These are phyloP conservation scores for Melanotaenia pygmaea DNA, from an alignment of 2,797 vertebrate species.

Conservation along the genomic window DNA sequence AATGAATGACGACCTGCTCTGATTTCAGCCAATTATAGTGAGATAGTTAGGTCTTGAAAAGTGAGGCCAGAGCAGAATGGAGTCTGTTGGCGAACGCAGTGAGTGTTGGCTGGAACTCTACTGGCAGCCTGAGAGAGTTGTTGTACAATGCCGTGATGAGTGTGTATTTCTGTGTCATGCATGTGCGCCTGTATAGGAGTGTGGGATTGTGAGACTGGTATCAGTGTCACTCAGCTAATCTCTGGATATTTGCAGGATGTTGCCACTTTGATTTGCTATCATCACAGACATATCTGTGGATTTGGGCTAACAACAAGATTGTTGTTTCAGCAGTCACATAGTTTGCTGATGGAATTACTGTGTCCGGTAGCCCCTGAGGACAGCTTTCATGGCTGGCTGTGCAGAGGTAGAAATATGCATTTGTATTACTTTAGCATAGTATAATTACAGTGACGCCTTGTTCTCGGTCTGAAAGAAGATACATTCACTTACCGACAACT, in stretches of 20 bases:
- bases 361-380: conserved; percentile 50
- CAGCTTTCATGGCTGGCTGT: conserved; percentile 41
- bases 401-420: conserved; percentile 20
- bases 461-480: conserved; percentile 4
- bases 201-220: conserved; percentile 50
- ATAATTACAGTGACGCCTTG: neutral
- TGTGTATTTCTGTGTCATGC: conserved; percentile 22
- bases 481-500: conserved; percentile 1
- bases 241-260: conserved; percentile 72
- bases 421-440: conserved; percentile 20
- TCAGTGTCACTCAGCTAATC: conserved; percentile 77
- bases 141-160: conserved; percentile 48
- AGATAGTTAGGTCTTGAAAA: conserved; percentile 78
- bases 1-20: conserved; percentile 66
- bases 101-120: conserved; percentile 68
- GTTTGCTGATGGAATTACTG: conserved; percentile 60
- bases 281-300: conserved; percentile 62
- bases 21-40: conserved; percentile 81
- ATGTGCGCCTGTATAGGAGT: conserved; percentile 26
- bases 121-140: conserved; percentile 75
- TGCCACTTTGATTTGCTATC: conserved; percentile 68
- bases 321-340: conserved; percentile 60
- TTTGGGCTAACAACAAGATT: conserved; percentile 72
- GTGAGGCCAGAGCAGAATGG: conserved; percentile 70
- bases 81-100: conserved; percentile 69